These are phyloP conservation scores for Clarias gariepinus DNA, from an alignment of 2,113 vertebrate species.

Conservation along the genomic window DNA sequence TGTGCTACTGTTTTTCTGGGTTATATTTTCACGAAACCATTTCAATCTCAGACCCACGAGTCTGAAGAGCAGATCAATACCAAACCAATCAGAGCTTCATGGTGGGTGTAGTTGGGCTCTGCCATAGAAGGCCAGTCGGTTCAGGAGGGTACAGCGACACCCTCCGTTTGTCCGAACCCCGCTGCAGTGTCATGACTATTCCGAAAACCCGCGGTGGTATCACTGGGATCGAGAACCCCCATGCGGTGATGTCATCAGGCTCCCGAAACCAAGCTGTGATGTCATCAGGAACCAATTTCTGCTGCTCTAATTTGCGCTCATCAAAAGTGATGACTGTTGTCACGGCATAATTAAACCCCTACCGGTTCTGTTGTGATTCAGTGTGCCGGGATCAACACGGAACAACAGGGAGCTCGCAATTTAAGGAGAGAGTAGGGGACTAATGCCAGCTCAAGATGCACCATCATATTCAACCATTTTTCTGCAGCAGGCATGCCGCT, in stretches of 20 bases:
- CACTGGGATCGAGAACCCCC: neutral
- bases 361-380: slow-evolving; percentile 35
- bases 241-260: slow-evolving; percentile 28
- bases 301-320: slow-evolving; percentile 43
- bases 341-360: slow-evolving; percentile 47
- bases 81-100: neutral
- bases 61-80: neutral
- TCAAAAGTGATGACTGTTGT: slow-evolving; percentile 40
- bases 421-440: neutral
- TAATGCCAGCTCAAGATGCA: neutral
- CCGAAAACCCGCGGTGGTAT: neutral
- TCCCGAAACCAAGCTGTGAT: slow-evolving; percentile 25
- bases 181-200: neutral
- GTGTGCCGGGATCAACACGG: slow-evolving; percentile 34
- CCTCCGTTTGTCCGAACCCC: neutral
- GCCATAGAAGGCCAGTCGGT: neutral
- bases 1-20: neutral
- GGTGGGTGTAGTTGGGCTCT: neutral
- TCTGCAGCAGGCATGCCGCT: neutral
- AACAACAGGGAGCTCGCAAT: slow-evolving; percentile 35
- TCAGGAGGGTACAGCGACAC: neutral
- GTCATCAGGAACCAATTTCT: slow-evolving; percentile 39
- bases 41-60: neutral
- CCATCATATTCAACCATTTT: neutral
- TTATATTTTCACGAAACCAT: neutral